These are phyloP conservation scores for Eulemur mongoz DNA, from an alignment of 2,797 vertebrate species.

Conservation along the genomic window DNA sequence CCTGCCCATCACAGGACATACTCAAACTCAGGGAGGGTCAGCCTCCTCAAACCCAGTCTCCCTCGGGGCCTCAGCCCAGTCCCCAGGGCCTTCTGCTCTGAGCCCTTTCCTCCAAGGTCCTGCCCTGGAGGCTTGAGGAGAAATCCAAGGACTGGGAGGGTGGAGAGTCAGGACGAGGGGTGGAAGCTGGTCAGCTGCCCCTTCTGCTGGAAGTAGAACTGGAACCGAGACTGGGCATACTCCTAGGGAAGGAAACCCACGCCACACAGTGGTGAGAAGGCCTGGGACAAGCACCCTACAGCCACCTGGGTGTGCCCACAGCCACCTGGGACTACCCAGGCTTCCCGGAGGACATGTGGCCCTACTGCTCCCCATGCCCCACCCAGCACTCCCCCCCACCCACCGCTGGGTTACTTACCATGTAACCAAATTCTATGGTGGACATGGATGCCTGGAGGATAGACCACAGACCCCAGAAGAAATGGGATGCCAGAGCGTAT, in stretches of 20 bases:
- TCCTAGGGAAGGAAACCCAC: slow-evolving; percentile 85
- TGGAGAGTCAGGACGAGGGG: slow-evolving; percentile 23
- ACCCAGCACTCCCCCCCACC: no score
- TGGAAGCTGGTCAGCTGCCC: slow-evolving; percentile 80
- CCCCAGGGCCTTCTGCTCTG: neutral
- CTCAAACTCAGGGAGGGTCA: neutral
- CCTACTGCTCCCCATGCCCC: no score
- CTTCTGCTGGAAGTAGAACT: slow-evolving; percentile 95
- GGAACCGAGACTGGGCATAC: slow-evolving; percentile 93
- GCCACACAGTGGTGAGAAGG: neutral
- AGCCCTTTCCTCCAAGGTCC: slow-evolving; percentile 55
- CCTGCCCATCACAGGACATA: neutral
- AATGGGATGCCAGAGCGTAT: slow-evolving; percentile 94
- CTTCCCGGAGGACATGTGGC: neutral
- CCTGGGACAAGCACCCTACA: neutral
- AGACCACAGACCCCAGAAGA: slow-evolving; percentile 98
- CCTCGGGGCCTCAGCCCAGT: neutral
- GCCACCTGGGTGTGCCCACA: neutral
- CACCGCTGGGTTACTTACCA: slow-evolving; percentile 86
- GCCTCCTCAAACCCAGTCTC: neutral
- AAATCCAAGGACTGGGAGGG: neutral
- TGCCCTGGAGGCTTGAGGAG: slow-evolving; percentile 51
- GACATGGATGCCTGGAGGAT: slow-evolving; percentile 96
- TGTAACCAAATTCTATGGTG: slow-evolving; percentile 96
- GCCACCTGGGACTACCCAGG: neutral